A percentile compares a stretch with the other conserved stretches of the same genome.
These are phyloP conservation scores for Lepisosteus oculatus DNA, from an alignment of 2,113 vertebrate genomes.

Conservation along the genomic window DNA sequence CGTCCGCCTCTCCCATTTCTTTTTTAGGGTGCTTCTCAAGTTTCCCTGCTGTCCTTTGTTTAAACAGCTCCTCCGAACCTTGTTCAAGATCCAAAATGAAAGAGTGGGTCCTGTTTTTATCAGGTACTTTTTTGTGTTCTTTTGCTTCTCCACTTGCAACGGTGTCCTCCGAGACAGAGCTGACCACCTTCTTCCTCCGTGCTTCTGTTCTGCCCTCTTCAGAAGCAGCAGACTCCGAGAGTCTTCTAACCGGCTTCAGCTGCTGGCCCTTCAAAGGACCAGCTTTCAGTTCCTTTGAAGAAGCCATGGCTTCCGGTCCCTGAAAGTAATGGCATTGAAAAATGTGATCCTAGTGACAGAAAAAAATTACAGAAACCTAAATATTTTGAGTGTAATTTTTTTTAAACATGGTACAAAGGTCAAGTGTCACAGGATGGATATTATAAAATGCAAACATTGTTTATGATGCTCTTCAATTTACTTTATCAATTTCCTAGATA, in stretches of 20 bases:
- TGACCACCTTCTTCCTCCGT: slow-evolving; percentile 62
- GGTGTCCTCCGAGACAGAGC: slow-evolving; percentile 61
- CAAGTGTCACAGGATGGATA: too few relatives aligned
- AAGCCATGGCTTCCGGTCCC: slow-evolving; percentile 14
- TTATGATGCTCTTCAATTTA: too few relatives aligned
- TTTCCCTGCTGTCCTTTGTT: slow-evolving; percentile 70
- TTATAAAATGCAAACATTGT: too few relatives aligned
- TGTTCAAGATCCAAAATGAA: slow-evolving; percentile 72
- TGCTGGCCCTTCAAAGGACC: slow-evolving; percentile 55
- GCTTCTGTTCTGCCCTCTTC: slow-evolving; percentile 74
- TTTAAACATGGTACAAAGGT: too few relatives aligned
- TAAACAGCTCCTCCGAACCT: slow-evolving; percentile 72
- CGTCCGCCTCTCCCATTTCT: slow-evolving; percentile 60
- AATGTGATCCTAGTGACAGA: not conserved
- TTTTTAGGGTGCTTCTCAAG: slow-evolving; percentile 77
- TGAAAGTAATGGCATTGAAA: not conserved
- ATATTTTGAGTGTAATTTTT: too few relatives aligned
- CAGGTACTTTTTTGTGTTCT: slow-evolving; percentile 70
- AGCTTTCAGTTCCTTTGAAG: slow-evolving; percentile 68
- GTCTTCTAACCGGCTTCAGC: slow-evolving; percentile 66
- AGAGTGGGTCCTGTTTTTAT: slow-evolving; percentile 67
- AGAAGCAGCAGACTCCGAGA: slow-evolving; percentile 65
- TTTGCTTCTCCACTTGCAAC: slow-evolving; percentile 45
- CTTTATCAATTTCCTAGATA: too few relatives aligned
- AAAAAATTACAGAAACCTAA: too few relatives aligned